Base-by-base conservation (phyloP, 2,888 invertebrate species). In the Pyrgus malvae region DNA sequence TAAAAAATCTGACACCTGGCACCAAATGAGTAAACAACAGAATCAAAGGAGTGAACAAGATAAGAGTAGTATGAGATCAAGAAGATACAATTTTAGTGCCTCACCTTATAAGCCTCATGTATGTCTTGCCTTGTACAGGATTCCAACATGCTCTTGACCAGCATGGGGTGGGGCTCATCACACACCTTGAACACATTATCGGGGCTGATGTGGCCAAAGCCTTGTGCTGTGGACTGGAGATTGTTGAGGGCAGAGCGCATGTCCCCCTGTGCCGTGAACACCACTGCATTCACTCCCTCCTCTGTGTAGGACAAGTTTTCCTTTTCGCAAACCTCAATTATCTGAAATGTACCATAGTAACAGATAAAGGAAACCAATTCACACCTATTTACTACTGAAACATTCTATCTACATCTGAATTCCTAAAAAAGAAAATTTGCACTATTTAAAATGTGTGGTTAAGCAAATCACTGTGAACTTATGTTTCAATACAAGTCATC, bases 241-340 rank as follows among this genome's bases (percentile, higher is more conserved):
- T 99, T 99, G 87, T 99, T 99, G 40, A 99, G 91, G 0, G 96
- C 99, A 74, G 99, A 98, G 67, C 99, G 92, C 96, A 99, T 96
- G 82, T 99, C 99, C 0, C 99, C 99, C 86, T 99, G 99, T 0
- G 99, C 97, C 0, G 99, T 99, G 83, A 99, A 99, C 21, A 99
- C 95, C 60, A 99, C 95, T 0, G 99, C 99, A 81, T 97, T 97
- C 45, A 99, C 86, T 0, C 99, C 99, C 75, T 98, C 97, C 69
- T 98, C 95, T 0, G 95, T 95, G 77, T 97, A 96, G 0, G 95
- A 94, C 1, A 99, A 72, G 44, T 83, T 68, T 61, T 91, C 91
- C 41, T 80, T 80, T 40, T 78, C 69, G 56, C 90, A 90, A 5
- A 91, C 84, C 60, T 90, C 83, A 44, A 90, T 74, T 6, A 89